A percentile compares a stretch with the other conserved stretches of the same genome.
Evolutionary conservation across 2,797 vertebrate genomes (phyloP).

Genomic region (Triplophysa yarkandensis): DNA sequence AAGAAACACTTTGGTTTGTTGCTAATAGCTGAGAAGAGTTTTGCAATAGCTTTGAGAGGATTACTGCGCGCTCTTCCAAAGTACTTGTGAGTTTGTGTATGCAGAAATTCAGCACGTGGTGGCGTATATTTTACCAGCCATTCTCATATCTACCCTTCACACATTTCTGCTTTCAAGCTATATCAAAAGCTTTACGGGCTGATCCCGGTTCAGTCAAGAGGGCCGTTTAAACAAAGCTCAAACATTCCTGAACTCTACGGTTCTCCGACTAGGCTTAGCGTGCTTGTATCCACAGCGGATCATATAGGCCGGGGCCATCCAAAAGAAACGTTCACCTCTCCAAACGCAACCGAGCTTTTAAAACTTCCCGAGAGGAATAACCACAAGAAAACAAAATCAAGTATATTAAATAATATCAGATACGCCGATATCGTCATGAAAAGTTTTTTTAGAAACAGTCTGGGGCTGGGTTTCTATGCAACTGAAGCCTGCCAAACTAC

Average conservation of each 20-base stretch:
- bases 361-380: constrained; percentile 59
- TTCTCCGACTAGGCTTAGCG: constrained; percentile 18
- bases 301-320: constrained; percentile 21
- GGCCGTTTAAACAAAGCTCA: constrained; percentile 31
- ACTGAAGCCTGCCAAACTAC: neutral
- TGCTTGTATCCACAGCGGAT: constrained; percentile 37
- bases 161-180: constrained; percentile 40
- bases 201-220: constrained; percentile 33
- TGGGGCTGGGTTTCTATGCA: neutral
- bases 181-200: constrained; percentile 36
- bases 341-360: constrained; percentile 58
- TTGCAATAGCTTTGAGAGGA: constrained; percentile 33
- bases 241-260: constrained; percentile 18
- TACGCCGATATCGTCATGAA: neutral
- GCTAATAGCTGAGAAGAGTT: constrained; percentile 22
- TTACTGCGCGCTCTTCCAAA: neutral
- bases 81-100: constrained; percentile 15
- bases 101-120: constrained; percentile 12
- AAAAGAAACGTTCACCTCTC: constrained; percentile 27
- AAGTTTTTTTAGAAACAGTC: neutral
- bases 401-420: neutral
- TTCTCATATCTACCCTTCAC: constrained; percentile 28
- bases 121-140: constrained; percentile 38
- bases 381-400: neutral
- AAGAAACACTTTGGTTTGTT: neutral